Percentiles rank a stretch among this genome's conserved stretches.
Conservation (phyloP, 2,113 vertebrate species). For the Riparia riparia region DNA sequence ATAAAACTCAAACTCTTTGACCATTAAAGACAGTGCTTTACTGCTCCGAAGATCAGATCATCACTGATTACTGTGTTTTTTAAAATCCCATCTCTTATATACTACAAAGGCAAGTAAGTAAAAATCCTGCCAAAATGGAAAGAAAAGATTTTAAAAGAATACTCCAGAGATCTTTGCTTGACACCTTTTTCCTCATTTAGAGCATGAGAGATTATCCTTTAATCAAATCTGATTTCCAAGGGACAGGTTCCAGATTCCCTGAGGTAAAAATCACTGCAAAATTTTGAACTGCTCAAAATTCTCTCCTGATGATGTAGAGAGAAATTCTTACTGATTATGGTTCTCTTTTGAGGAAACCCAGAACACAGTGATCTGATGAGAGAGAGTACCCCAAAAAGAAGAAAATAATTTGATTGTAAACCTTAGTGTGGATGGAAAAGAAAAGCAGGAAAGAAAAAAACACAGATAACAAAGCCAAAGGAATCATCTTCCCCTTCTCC, state of each 20-base stretch:
- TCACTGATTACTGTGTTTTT: neutral
- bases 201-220: neutral
- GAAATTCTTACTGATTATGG: neutral
- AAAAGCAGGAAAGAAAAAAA: neutral
- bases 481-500: neutral
- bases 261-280: constrained; percentile 1
- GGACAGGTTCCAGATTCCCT: neutral
- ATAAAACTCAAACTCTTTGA: neutral
- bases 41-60: neutral
- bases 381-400: neutral
- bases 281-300: neutral
- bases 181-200: neutral
- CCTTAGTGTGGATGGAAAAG: neutral
- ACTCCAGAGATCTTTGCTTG: neutral
- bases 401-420: neutral
- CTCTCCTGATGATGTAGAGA: neutral
- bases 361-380: neutral
- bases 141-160: neutral
- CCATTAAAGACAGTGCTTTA: neutral
- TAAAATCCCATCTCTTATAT: neutral
- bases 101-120: neutral
- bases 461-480: neutral
- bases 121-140: neutral
- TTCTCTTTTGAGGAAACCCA: neutral
- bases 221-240: neutral